Evolutionary conservation across 2,888 invertebrate species (phyloP).

Genomic region (Euclidia mi): DNA sequence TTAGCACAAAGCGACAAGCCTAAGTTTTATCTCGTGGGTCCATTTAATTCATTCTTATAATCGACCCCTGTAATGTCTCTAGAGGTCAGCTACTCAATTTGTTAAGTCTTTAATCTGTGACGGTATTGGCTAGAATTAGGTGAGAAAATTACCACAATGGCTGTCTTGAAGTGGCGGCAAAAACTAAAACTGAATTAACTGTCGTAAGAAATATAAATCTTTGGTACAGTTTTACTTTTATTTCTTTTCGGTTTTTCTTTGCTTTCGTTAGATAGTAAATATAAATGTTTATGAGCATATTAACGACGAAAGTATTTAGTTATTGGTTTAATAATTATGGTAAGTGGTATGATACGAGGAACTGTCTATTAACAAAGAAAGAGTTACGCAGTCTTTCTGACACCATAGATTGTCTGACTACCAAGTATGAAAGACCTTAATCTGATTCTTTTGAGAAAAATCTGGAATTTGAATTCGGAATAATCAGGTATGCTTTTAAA

Average conservation of each 20-base stretch:
- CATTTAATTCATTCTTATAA: constrained; percentile 52
- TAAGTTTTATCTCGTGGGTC: constrained; percentile 36
- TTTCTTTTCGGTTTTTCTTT: background rate
- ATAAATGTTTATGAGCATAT: no score
- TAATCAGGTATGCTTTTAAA: no score
- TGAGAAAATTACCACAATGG: constrained; percentile 46
- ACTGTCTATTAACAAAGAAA: no score
- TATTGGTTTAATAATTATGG: no score
- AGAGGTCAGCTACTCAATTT: constrained; percentile 45
- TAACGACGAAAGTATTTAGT: no score
- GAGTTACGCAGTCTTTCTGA: no score
- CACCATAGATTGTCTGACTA: no score
- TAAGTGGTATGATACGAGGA: no score
- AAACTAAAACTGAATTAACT: constrained; percentile 19
- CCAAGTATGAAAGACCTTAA: no score
- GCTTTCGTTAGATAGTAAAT: no score
- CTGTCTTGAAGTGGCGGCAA: constrained; percentile 30
- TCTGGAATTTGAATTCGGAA: no score
- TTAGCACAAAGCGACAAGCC: constrained; percentile 33
- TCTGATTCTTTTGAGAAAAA: no score
- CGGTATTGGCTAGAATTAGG: constrained; percentile 49
- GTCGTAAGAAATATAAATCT: background rate
- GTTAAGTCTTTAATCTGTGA: constrained; percentile 46
- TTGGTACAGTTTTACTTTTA: background rate
- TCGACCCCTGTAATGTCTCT: constrained; percentile 38